Evolutionary conservation across 2,888 invertebrate genomes (phyloP), one percentile per base, ranked within the genome.

Genomic region (Morinoia aosen): DNA sequence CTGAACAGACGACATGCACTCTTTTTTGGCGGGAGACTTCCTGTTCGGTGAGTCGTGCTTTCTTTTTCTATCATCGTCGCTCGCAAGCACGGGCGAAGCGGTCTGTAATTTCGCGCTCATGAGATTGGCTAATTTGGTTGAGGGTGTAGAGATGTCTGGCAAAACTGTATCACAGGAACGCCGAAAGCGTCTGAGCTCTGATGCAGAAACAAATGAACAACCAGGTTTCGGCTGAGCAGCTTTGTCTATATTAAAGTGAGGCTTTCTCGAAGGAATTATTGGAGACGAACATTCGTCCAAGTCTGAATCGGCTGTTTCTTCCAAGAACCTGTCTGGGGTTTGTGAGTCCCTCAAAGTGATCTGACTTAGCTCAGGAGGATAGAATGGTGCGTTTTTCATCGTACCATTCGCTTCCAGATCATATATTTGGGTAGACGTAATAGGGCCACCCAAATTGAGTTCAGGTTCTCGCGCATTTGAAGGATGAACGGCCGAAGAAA

Each of bases 331-430:
- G 7, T 56, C 57, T 5, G 57, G 93, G n/a, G 25, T 11, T 25
- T 48, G 57, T 10, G 57, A 25, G 48, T 93, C 93, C 16, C n/a
- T 12, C 3, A 48, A 0, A 25, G 57, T 93, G n/a, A 93, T 93
- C 57, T 93, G 93, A 57, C 93, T 93, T 33, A 93, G 58, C 57
- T 93, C 93, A 93, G 93, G 93, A 12, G n/a, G 93, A 25, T 5
- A 11, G 33, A 33, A 25, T 57, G 25, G n/a, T 57, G 19, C 33
- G 11, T 56, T 57, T 33, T 33, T 11, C 12, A 14, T 11, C 11
- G 56, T 48, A 57, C 56, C 57, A 56, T 56, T n/a, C 12, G 58
- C 12, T 11, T 57, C 33, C 12, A 0, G 57, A 48, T 48, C 10
- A 48, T 58, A 16, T 12, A 93, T 39, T 58, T 93, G 93, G 16